Conservation (phyloP, 2,113 vertebrate species). For the Callipepla squamata region DNA sequence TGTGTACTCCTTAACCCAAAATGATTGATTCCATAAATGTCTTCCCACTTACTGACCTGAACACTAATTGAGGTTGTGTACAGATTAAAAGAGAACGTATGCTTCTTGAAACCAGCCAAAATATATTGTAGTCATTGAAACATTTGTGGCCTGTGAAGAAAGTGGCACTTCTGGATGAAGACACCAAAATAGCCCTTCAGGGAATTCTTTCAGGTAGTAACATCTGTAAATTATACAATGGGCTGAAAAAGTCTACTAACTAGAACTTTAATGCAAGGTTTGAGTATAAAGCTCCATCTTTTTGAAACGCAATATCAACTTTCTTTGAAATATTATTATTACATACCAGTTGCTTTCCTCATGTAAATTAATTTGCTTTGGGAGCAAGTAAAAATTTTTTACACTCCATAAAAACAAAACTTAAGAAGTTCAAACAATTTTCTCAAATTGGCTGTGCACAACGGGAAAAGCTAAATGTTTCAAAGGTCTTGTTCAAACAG, state of each 20-base stretch:
- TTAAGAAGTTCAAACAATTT: neutral
- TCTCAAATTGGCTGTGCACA: neutral
- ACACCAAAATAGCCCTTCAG: neutral
- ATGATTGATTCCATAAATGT: slow-evolving; percentile 82
- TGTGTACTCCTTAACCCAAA: slow-evolving; percentile 77
- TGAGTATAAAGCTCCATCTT: neutral
- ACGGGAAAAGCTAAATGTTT: neutral
- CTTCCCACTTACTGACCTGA: slow-evolving; percentile 77
- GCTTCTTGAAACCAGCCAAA: slow-evolving; percentile 70
- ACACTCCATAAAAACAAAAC: slow-evolving; percentile 6
- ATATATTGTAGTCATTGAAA: slow-evolving; percentile 55
- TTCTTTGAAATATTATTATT: slow-evolving; percentile 34
- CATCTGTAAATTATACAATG: neutral
- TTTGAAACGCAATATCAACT: slow-evolving; percentile 3
- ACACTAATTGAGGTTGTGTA: slow-evolving; percentile 77
- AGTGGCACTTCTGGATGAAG: neutral
- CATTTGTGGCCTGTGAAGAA: slow-evolving; percentile 21
- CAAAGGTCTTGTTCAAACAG: neutral
- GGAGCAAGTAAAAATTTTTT: slow-evolving; percentile 5
- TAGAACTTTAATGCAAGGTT: neutral
- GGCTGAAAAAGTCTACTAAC: neutral
- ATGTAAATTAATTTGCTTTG: slow-evolving; percentile 29
- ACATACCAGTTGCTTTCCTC: neutral
- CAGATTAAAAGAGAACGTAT: slow-evolving; percentile 73
- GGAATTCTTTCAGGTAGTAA: slow-evolving; percentile 3